Percentiles rank a stretch among this genome's conserved stretches.
Conservation (phyloP, 2,888 invertebrate genomes). For the Drosophila birchii region DNA sequence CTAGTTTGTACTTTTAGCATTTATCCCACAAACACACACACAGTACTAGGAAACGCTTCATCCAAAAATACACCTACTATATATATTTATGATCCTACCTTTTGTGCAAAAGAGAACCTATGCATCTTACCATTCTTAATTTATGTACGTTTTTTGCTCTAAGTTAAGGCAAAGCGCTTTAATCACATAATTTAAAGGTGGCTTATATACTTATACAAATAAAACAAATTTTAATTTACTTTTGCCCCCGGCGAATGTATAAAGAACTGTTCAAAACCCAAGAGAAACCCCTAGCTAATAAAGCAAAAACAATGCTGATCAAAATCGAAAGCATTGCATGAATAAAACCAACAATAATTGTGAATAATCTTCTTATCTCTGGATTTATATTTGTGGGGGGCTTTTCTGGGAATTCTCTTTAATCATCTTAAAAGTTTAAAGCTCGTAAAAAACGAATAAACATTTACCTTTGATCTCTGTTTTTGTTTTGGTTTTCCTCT, state of each 20-base stretch:
- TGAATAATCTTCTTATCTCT: not conserved
- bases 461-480: not conserved
- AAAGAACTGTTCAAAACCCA: conserved; percentile 45
- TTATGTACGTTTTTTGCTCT: conserved; percentile 34
- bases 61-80: conserved; percentile 42
- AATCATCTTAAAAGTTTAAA: not conserved
- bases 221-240: conserved; percentile 23
- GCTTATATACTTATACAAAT: conserved; percentile 50
- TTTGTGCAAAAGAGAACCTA: conserved; percentile 31
- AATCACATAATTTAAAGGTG: conserved; percentile 46
- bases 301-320: conserved; percentile 17
- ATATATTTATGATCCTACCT: conserved; percentile 46
- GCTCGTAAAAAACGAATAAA: not conserved
- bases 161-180: conserved; percentile 44
- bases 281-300: conserved; percentile 45
- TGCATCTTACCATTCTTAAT: conserved; percentile 35
- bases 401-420: not conserved
- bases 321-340: conserved; percentile 16
- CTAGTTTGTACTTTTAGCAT: conserved; percentile 39
- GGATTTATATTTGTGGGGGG: not conserved
- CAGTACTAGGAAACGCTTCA: conserved; percentile 44
- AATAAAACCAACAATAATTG: conserved; percentile 35
- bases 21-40: conserved; percentile 32
- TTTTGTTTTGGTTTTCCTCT: not conserved
- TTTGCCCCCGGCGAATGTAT: conserved; percentile 44